phyloP scores from a whole-genome alignment of 2,797 vertebrate genomes.

The Simalia tracyae region DNA sequence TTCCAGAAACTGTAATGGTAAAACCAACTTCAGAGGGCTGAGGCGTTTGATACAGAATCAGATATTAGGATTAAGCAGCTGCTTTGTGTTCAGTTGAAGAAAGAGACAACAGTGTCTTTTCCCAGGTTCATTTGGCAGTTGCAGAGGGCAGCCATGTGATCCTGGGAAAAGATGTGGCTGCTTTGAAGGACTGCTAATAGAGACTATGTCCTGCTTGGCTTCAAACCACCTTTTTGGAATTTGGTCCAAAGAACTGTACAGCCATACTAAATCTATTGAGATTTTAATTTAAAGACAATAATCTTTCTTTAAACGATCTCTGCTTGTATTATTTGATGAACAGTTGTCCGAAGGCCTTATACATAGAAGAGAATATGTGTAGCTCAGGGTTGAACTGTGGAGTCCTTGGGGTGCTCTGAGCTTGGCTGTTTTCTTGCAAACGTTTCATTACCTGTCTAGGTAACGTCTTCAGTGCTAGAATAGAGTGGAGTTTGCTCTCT shows the following conservation, averaged over 20 bases:
- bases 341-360: neutral
- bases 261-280: neutral
- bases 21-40: conserved; percentile 27
- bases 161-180: neutral
- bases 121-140: neutral
- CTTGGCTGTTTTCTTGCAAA: no score
- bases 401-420: no score
- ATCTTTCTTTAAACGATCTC: neutral
- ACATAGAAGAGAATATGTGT: no score
- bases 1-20: neutral
- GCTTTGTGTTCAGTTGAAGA: neutral
- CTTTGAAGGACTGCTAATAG: neutral
- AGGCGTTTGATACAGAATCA: conserved; percentile 7
- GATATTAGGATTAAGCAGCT: neutral
- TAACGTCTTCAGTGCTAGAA: no score
- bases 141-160: neutral
- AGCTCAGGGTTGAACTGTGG: no score
- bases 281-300: neutral
- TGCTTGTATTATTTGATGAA: neutral
- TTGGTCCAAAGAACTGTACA: neutral
- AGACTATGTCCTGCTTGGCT: neutral
- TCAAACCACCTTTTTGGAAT: neutral
- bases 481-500: no score
- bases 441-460: no score
- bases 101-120: neutral